Base-by-base conservation (phyloP, 1,140 invertebrate genomes). In the Agrypnia vestita region DNA sequence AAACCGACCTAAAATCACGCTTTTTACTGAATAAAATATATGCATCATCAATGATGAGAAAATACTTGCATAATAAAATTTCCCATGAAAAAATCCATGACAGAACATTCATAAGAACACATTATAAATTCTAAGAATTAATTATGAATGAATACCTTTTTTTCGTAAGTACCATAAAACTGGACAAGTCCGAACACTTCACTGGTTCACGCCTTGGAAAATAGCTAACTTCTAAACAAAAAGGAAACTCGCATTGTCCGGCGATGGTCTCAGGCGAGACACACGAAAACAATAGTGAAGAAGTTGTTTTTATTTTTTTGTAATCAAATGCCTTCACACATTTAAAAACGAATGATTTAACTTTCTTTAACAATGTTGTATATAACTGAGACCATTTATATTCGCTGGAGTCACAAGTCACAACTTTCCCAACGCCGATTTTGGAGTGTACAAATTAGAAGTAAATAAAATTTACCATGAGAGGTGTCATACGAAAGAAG, bases 401-500 rank as follows among this genome's bases (percentile, higher is more conserved):
- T 15, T 59, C 55, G 8, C 55, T 11, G 55, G 11, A 62, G 59
- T 17, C n/a, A n/a, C 44, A 43, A 44, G 53, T 55, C 13, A 59
- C 55, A 59, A 59, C 17, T 59, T 59, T 59, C 25, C 9, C 53
- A 35, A 74, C 19, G 72, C 19, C 21, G 53, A 46, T 55, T 44
- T 17, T 55, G 7, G 53, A 74, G 17, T 74, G 21, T 10, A 56
- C 72, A 74, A 74, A 74, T 21, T 64, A 35, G 46, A 72, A 25
- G 46, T 72, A 72, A 72, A 72, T 72, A 72, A 72, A 53, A 51
- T 53, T 72, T 51, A 25, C 9, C 15, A 35, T 25, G 35, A 74
- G 62, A 77, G 62, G 62, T 77, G 76, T 74, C 71, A 67, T 46
- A 76, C 44, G n/a, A 61, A 44, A 17, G 43, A 49, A 77, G 61